Percentiles rank a stretch among this genome's conserved stretches.
Evolutionary conservation across 1,140 invertebrate species (phyloP).

Genomic region (Drosophila tsacasi): DNA sequence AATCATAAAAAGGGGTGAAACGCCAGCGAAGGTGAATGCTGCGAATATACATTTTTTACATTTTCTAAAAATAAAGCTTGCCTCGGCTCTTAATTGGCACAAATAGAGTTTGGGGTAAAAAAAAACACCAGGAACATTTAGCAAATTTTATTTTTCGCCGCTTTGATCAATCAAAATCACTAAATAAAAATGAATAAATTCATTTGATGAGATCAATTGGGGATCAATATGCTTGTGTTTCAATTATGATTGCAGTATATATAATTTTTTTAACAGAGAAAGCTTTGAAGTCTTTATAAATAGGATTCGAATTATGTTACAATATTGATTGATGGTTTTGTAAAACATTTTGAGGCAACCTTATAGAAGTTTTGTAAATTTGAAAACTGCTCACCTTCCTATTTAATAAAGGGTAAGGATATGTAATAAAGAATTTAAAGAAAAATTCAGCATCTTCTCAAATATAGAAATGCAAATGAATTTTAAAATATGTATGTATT

Average conservation of each 20-base stretch:
- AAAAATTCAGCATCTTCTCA: too few relatives aligned
- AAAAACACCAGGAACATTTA: neutral
- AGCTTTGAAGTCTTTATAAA: neutral
- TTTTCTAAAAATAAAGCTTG: neutral
- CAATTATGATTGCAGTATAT: neutral
- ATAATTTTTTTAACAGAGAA: neutral
- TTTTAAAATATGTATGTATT: too few relatives aligned
- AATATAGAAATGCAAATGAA: too few relatives aligned
- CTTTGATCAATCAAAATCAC: constrained; percentile 19
- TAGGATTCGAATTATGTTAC: neutral
- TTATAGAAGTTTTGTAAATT: neutral
- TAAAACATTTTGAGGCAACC: neutral
- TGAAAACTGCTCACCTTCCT: neutral
- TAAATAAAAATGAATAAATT: neutral
- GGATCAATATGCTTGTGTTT: neutral
- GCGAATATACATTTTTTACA: neutral
- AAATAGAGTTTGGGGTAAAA: neutral
- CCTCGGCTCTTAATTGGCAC: neutral
- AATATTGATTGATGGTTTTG: neutral
- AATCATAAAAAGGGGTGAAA: constrained; percentile 4
- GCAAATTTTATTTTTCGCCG: constrained; percentile 1
- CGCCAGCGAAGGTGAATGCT: neutral
- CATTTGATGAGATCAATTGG: constrained; percentile 11
- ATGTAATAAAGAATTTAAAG: too few relatives aligned
- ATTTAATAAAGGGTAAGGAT: too few relatives aligned